These are phyloP conservation scores for Ophioninae sp. DNA, from an alignment of 2,888 invertebrate genomes.

Conservation along the genomic window DNA sequence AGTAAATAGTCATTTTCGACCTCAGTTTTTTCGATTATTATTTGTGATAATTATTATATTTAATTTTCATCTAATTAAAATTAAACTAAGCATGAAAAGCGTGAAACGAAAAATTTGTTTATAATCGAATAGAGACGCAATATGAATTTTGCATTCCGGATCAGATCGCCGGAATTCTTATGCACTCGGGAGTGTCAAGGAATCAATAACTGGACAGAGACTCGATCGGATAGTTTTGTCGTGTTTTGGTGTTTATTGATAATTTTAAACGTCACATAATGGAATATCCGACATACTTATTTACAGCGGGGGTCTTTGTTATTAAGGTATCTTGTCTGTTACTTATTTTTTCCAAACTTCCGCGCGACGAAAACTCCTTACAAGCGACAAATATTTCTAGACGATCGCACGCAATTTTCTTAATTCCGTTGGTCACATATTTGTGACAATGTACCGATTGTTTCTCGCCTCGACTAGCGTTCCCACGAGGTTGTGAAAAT, in stretches of 20 bases:
- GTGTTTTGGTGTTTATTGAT: conserved; percentile 65
- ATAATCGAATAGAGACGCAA: conserved; percentile 59
- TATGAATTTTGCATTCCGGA: conserved; percentile 17
- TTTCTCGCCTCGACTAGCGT: conserved; percentile 9
- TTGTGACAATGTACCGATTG: conserved; percentile 35
- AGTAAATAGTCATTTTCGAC: background rate
- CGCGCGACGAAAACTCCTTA: conserved; percentile 33
- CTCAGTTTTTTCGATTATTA: background rate
- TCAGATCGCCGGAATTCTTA: background rate
- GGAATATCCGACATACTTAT: conserved; percentile 73
- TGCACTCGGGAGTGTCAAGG: background rate
- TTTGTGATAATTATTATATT: too few species aligned
- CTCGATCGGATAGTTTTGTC: background rate
- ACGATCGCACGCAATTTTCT: conserved; percentile 44
- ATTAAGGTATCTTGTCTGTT: conserved; percentile 11
- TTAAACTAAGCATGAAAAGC: conserved; percentile 11
- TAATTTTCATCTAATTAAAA: too few species aligned
- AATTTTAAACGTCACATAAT: conserved; percentile 74
- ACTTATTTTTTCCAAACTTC: conserved; percentile 9
- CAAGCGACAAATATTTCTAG: conserved; percentile 41
- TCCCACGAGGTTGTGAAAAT: conserved; percentile 11
- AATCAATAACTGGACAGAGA: background rate
- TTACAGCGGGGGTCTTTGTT: conserved; percentile 67
- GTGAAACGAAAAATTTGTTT: conserved; percentile 58
- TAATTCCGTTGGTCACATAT: conserved; percentile 10